Percentiles rank a stretch among this genome's conserved stretches.
These are phyloP conservation scores for Dissostichus mawsoni DNA, from an alignment of 2,113 vertebrate genomes.

Conservation along the genomic window DNA sequence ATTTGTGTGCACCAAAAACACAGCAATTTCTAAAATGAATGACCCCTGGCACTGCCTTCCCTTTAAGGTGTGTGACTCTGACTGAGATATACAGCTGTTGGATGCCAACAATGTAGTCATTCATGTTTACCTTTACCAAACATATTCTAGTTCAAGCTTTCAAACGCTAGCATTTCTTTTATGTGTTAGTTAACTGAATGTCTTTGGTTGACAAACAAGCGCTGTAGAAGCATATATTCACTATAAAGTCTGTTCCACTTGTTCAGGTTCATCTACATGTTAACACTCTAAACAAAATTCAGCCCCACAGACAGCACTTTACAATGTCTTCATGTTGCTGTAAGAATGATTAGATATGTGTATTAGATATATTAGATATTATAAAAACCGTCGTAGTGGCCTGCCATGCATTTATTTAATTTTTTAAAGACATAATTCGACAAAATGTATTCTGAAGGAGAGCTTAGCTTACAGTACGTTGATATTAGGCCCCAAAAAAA, in stretches of 20 bases:
- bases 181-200: background rate
- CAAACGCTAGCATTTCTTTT: background rate
- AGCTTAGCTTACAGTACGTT: too few relatives aligned
- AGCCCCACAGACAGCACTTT: conserved; percentile 79
- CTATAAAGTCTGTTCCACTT: too few relatives aligned
- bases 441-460: too few relatives aligned
- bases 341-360: conserved; percentile 15
- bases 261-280: background rate
- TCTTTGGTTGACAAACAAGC: background rate
- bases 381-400: too few relatives aligned
- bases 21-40: background rate
- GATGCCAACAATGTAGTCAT: conserved; percentile 62
- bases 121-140: conserved; percentile 42
- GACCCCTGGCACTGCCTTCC: background rate
- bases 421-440: too few relatives aligned
- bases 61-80: conserved; percentile 8
- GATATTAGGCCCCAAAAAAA: too few relatives aligned
- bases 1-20: background rate
- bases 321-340: conserved; percentile 7
- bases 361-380: background rate
- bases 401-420: too few relatives aligned
- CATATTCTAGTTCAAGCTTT: background rate
- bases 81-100: conserved; percentile 40
- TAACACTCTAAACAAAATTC: conserved; percentile 56
- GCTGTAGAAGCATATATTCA: too few relatives aligned